phyloP scores from a whole-genome alignment of 2,888 invertebrate species.

The Ecliptopera silaceata region DNA sequence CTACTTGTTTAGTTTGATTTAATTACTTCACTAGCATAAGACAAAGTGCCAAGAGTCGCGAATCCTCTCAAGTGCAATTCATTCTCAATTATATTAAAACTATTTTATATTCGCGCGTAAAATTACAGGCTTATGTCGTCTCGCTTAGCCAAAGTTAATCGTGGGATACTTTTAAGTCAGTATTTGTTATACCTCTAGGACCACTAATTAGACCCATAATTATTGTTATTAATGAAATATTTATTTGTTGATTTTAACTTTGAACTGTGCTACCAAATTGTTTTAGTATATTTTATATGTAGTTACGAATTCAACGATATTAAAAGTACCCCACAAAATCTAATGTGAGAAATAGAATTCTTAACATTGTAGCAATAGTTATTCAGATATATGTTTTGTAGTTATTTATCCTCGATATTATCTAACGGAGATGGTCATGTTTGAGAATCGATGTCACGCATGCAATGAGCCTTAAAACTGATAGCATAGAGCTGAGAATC shows the following conservation, averaged over 20 bases:
- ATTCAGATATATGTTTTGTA: constrained; percentile 76
- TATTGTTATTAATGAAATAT: constrained; percentile 24
- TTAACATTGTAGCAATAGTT: constrained; percentile 38
- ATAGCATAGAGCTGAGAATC: constrained; percentile 11
- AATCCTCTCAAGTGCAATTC: constrained; percentile 75
- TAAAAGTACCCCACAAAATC: constrained; percentile 60
- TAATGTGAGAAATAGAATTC: constrained; percentile 55
- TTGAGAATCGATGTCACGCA: constrained; percentile 37
- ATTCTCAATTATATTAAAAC: constrained; percentile 65
- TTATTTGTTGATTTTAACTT: constrained; percentile 14
- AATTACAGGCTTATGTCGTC: constrained; percentile 41
- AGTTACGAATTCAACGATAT: constrained; percentile 18
- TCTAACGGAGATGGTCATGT: constrained; percentile 43
- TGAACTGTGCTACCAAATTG: not conserved
- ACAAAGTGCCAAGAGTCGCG: constrained; percentile 78
- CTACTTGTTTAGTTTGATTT: constrained; percentile 25
- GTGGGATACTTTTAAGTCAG: constrained; percentile 52
- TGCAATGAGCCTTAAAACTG: constrained; percentile 11
- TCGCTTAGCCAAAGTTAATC: constrained; percentile 50
- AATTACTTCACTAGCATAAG: constrained; percentile 64
- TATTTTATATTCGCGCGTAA: constrained; percentile 40
- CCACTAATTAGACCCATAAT: constrained; percentile 6
- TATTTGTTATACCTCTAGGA: constrained; percentile 16
- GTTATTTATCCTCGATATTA: constrained; percentile 61
- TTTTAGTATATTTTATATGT: constrained; percentile 8